phyloP scores from a whole-genome alignment of 2,888 invertebrate species.

The Carpatolechia fugitivella region DNA sequence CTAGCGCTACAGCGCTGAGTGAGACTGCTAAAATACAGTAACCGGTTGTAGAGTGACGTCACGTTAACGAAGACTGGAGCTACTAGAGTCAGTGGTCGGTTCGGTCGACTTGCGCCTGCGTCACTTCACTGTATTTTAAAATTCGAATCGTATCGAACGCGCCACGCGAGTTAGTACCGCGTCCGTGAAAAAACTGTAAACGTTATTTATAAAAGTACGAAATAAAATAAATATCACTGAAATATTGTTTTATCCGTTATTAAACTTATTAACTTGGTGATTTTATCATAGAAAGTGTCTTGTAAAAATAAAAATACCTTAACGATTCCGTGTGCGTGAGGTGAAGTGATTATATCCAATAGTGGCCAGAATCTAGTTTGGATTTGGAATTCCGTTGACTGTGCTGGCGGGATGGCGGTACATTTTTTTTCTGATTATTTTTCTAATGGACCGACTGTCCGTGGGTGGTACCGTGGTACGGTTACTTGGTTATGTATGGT shows the following conservation, averaged over 20 bases:
- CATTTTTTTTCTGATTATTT: slow-evolving; percentile 27
- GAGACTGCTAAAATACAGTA: background rate
- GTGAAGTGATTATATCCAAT: slow-evolving; percentile 12
- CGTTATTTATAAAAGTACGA: background rate
- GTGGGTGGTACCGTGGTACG: too few species aligned
- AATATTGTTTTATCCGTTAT: slow-evolving; percentile 9
- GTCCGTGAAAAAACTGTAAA: background rate
- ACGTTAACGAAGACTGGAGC: background rate
- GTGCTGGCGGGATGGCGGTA: slow-evolving; percentile 37
- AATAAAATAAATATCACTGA: slow-evolving; percentile 19
- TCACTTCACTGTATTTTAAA: slow-evolving; percentile 33
- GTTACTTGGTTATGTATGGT: too few species aligned
- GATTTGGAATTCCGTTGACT: slow-evolving; percentile 17
- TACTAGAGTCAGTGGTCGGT: too few species aligned
- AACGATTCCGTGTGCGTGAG: background rate
- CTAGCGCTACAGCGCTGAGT: background rate
- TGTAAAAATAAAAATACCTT: background rate
- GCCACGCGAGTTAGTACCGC: slow-evolving; percentile 13
- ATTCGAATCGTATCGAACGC: slow-evolving; percentile 26
- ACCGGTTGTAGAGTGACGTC: background rate
- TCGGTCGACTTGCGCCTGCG: slow-evolving; percentile 12
- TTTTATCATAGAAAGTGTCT: background rate
- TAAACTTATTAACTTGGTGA: background rate
- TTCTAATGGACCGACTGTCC: background rate
- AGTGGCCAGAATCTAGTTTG: slow-evolving; percentile 8